Evolutionary conservation across 2,113 vertebrate species (phyloP).

Genomic region (Leucoraja erinaceus): DNA sequence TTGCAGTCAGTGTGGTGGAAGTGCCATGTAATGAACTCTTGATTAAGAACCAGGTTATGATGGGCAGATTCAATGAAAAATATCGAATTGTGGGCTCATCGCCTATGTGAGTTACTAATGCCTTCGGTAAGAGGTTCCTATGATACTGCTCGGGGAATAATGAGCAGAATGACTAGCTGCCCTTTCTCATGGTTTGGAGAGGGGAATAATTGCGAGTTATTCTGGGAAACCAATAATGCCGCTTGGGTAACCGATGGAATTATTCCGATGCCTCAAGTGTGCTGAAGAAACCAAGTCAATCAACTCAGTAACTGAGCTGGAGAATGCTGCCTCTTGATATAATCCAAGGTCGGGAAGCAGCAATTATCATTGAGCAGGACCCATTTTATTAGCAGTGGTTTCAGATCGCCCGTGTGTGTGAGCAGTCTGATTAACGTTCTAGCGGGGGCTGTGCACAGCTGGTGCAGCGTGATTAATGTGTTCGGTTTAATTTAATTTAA

Average conservation of each 20-base stretch:
- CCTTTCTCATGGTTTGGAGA: background rate
- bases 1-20: too few species aligned
- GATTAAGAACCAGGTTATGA: background rate
- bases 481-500: too few species aligned
- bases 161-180: background rate
- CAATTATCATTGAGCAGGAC: background rate
- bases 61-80: background rate
- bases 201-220: conserved; percentile 16
- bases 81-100: background rate
- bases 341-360: conserved; percentile 25
- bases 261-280: background rate
- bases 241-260: conserved; percentile 14
- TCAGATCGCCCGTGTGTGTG: background rate
- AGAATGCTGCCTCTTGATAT: background rate
- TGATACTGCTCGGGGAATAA: background rate
- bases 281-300: conserved; percentile 17
- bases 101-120: too few species aligned
- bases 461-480: background rate
- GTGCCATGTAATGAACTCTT: background rate
- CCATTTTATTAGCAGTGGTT: background rate
- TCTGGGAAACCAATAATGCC: conserved; percentile 32
- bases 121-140: background rate
- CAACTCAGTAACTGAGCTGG: conserved; percentile 35
- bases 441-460: background rate
- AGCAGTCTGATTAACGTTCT: background rate